A percentile compares a stretch with the other conserved stretches of the same genome.
Evolutionary conservation across 2,888 invertebrate genomes (phyloP).

Genomic region (Plagiodera versicolora): DNA sequence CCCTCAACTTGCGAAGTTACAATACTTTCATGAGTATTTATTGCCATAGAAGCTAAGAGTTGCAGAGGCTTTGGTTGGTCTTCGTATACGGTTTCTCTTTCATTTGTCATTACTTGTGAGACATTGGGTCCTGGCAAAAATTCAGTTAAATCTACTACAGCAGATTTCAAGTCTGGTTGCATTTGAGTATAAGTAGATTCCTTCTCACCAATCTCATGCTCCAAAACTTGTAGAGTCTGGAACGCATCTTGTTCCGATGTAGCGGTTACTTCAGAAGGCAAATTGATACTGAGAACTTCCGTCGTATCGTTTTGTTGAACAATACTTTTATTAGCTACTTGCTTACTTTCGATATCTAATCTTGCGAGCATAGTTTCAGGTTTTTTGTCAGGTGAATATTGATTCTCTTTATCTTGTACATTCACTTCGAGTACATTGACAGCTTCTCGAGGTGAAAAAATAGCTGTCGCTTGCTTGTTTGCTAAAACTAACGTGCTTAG

Average conservation of each 20-base stretch:
- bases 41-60: constrained; percentile 52
- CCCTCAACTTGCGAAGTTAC: constrained; percentile 56
- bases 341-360: constrained; percentile 55
- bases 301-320: constrained; percentile 55
- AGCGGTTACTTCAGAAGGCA: constrained; percentile 56
- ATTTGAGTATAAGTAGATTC: constrained; percentile 52
- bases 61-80: constrained; percentile 49
- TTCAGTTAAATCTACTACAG: constrained; percentile 47
- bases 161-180: constrained; percentile 48
- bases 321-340: constrained; percentile 57
- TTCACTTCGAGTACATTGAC: constrained; percentile 57
- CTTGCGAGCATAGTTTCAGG: constrained; percentile 54
- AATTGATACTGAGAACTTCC: constrained; percentile 40
- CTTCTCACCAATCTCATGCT: constrained; percentile 57
- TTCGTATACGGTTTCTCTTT: constrained; percentile 55
- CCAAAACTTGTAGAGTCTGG: constrained; percentile 59
- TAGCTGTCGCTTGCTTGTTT: constrained; percentile 50
- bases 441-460: constrained; percentile 53
- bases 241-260: constrained; percentile 55
- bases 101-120: constrained; percentile 53
- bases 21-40: constrained; percentile 56
- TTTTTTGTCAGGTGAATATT: constrained; percentile 49
- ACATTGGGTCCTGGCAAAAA: constrained; percentile 51
- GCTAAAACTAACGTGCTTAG: constrained; percentile 18
- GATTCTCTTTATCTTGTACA: constrained; percentile 57